These are phyloP conservation scores for Anguilla obscura DNA, from an alignment of 2,797 vertebrate species.

Conservation along the genomic window DNA sequence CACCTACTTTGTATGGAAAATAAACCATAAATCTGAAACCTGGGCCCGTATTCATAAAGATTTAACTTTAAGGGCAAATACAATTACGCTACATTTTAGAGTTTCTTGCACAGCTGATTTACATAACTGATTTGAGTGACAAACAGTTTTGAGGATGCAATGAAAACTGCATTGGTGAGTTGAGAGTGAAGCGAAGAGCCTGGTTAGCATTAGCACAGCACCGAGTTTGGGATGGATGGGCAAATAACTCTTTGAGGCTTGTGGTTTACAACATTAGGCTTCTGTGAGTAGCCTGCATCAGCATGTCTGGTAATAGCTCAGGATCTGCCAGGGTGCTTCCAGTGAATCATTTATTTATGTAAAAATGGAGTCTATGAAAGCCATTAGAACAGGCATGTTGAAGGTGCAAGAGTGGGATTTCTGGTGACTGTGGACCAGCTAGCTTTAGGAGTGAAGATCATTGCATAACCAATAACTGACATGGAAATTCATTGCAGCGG, in stretches of 20 bases:
- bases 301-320: neutral
- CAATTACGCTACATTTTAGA: neutral
- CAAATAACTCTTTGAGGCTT: neutral
- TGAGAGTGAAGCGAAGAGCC: neutral
- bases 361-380: slow-evolving; percentile 11
- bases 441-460: neutral
- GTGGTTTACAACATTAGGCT: neutral
- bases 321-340: neutral
- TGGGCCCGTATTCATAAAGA: neutral
- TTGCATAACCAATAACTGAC: neutral
- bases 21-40: too few relatives aligned
- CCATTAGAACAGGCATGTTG: neutral
- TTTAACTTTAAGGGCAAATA: neutral
- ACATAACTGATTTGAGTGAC: neutral
- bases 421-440: neutral
- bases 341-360: slow-evolving; percentile 20
- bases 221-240: neutral
- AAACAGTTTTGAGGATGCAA: neutral
- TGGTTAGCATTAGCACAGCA: neutral
- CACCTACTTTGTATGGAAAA: neutral
- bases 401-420: neutral
- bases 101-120: neutral
- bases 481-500: neutral
- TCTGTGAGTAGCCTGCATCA: neutral
- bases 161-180: neutral